These are phyloP conservation scores for Chrysolina oricalcia DNA, from an alignment of 2,888 invertebrate genomes.

Conservation along the genomic window DNA sequence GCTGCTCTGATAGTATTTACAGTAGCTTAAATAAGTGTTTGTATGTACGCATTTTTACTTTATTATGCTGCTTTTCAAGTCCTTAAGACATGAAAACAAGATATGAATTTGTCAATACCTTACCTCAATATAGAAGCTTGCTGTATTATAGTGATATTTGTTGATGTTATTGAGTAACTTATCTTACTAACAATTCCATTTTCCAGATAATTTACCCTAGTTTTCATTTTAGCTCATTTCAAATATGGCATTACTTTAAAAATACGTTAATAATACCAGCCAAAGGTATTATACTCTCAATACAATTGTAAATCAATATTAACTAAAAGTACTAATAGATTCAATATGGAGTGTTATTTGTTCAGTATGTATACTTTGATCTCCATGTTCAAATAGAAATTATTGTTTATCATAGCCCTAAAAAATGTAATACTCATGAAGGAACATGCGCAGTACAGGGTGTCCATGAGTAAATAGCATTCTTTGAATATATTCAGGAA, in stretches of 20 bases:
- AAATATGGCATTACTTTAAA: no score
- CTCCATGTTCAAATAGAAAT: neutral
- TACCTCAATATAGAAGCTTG: constrained; percentile 21
- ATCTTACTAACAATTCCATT: no score
- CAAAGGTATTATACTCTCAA: no score
- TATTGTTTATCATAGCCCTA: neutral
- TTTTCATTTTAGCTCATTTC: no score
- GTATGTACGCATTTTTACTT: neutral
- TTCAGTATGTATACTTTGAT: neutral
- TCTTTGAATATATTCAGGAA: no score
- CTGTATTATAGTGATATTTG: neutral
- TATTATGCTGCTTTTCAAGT: constrained; percentile 17
- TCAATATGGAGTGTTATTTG: neutral
- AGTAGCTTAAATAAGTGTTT: neutral
- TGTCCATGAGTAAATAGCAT: neutral
- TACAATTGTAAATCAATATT: no score
- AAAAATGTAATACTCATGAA: neutral
- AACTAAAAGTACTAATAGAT: no score
- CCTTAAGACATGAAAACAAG: neutral
- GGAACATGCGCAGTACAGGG: constrained; percentile 2
- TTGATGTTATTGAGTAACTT: neutral
- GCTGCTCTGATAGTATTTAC: neutral
- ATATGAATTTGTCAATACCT: constrained; percentile 12
- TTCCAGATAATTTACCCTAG: no score
- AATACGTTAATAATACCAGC: no score